Evolutionary conservation across 2,113 vertebrate species (phyloP).

Genomic region (Canis aureus): DNA sequence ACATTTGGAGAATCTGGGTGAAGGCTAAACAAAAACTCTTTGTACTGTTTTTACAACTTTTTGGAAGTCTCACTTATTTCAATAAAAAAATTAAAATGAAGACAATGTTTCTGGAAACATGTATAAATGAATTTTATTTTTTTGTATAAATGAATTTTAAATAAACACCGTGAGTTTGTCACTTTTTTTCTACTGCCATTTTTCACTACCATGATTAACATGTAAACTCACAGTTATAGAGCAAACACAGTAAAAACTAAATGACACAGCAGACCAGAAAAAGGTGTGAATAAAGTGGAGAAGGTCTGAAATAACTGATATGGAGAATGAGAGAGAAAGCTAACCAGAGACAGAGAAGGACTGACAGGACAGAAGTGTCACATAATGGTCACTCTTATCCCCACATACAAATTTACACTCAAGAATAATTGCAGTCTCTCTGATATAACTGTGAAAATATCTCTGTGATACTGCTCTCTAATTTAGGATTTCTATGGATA

Average conservation of each 20-base stretch:
- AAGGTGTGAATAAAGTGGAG: not conserved
- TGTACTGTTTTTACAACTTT: constrained; percentile 9
- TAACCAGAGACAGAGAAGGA: not conserved
- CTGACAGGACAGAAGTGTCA: not conserved
- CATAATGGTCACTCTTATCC: not conserved
- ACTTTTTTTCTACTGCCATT: not conserved
- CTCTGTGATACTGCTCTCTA: not conserved
- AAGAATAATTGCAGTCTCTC: not conserved
- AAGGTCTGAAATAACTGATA: not conserved
- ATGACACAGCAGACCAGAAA: not conserved
- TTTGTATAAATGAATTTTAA: constrained; percentile 15
- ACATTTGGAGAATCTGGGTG: not conserved
- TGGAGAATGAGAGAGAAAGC: not conserved
- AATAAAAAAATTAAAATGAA: constrained; percentile 27
- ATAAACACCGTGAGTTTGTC: not conserved
- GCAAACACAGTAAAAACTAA: not conserved
- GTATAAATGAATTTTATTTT: not conserved
- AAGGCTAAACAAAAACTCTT: constrained; percentile 22
- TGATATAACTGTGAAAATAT: not conserved
- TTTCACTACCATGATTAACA: not conserved
- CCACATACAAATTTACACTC: not conserved
- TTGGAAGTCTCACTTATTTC: constrained; percentile 9
- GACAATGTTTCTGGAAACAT: constrained; percentile 18
- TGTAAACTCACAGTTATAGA: not conserved
- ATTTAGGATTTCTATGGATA: not conserved